Evolutionary conservation across 2,113 vertebrate species (phyloP).

Genomic region (Pachycephala philippinensis): DNA sequence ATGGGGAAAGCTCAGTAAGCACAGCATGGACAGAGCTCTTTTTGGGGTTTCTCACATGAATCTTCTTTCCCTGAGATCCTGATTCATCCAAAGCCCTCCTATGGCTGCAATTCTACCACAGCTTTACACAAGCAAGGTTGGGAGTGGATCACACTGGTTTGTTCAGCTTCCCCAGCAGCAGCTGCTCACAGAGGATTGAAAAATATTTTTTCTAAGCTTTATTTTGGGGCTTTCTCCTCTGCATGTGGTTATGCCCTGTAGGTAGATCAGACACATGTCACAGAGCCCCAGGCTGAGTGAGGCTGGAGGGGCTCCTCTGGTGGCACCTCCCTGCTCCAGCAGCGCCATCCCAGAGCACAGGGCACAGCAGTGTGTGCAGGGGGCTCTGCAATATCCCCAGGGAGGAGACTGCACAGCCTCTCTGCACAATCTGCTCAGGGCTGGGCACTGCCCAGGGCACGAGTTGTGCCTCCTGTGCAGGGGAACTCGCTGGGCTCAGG

Average conservation of each 20-base stretch:
- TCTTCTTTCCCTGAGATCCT: not conserved
- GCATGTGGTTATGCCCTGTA: rapidly evolving
- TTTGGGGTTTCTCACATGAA: not conserved
- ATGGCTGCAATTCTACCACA: not conserved
- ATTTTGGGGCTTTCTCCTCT: not conserved
- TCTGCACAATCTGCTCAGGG: too few relatives aligned
- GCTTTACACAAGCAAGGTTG: not conserved
- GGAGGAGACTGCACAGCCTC: too few relatives aligned
- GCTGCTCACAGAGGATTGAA: not conserved
- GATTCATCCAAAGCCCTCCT: not conserved
- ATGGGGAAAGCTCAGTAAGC: not conserved
- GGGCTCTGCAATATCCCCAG: not conserved
- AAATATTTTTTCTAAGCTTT: not conserved
- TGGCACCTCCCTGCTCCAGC: not conserved
- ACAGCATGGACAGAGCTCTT: not conserved
- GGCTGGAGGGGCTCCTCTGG: not conserved
- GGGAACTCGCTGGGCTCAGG: not conserved
- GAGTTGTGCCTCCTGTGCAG: not conserved
- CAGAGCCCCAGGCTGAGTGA: rapidly evolving
- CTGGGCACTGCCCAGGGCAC: too few relatives aligned
- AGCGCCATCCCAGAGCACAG: not conserved
- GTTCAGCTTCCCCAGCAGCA: not conserved
- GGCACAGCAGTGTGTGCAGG: not conserved
- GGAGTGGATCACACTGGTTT: not conserved
- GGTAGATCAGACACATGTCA: not conserved